Evolutionary conservation across 2,113 vertebrate species (phyloP).

Genomic region (Laterallus jamaicensis): DNA sequence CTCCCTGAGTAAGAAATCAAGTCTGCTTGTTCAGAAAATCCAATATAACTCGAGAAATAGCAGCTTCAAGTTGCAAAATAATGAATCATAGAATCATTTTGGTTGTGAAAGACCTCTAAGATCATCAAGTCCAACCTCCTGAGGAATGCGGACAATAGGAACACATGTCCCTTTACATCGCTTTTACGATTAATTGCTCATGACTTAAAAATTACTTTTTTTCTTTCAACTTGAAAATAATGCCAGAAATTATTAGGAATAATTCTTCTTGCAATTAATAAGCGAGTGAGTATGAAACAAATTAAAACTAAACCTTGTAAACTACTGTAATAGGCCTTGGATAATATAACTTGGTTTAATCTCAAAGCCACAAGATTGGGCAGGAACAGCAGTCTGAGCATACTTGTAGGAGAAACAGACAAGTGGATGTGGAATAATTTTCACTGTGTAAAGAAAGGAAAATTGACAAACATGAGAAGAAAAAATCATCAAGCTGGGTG

Average conservation of each 20-base stretch:
- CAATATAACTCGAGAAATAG: neutral
- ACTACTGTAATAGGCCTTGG: neutral
- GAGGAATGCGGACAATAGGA: neutral
- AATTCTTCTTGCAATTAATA: neutral
- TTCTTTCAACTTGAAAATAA: neutral
- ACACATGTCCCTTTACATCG: accelerated
- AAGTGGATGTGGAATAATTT: neutral
- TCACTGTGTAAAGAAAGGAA: neutral
- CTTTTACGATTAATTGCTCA: neutral
- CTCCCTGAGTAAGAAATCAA: neutral
- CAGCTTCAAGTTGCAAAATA: neutral
- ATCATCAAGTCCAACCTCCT: too few relatives aligned
- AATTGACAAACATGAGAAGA: neutral
- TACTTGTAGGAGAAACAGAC: neutral
- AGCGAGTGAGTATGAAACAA: neutral
- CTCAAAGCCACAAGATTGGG: neutral
- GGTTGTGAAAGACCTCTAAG: too few relatives aligned
- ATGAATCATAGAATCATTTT: neutral
- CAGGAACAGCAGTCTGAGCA: neutral
- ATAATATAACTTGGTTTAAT: neutral
- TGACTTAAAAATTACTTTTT: neutral
- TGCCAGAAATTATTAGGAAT: neutral
- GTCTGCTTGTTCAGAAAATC: neutral
- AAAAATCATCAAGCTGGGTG: neutral
- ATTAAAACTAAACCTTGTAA: neutral